Evolutionary conservation across 2,113 vertebrate species (phyloP).

Genomic region (Leiothrix lutea): DNA sequence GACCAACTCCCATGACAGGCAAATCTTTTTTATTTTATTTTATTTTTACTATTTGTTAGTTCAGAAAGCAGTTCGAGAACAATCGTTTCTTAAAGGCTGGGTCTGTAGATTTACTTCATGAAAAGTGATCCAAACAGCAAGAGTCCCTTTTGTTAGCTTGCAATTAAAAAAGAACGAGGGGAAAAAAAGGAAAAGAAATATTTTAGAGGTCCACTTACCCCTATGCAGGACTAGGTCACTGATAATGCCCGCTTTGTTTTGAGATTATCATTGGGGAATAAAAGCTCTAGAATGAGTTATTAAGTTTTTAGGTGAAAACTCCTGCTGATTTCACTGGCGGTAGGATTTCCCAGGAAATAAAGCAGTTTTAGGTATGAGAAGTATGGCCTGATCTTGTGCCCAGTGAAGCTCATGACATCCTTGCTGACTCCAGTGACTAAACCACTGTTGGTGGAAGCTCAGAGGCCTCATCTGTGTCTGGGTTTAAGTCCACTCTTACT

Average conservation of each 20-base stretch:
- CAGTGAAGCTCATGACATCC: neutral
- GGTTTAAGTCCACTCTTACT: neutral
- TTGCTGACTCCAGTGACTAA: neutral
- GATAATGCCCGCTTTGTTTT: neutral
- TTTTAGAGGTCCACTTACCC: neutral
- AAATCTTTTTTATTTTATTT: conserved; percentile 77
- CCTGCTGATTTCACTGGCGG: neutral
- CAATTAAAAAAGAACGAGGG: neutral
- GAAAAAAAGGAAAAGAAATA: neutral
- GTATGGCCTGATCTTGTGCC: neutral
- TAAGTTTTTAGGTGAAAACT: conserved; percentile 9
- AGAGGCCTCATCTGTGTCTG: neutral
- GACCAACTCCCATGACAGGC: conserved; percentile 76
- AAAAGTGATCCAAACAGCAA: conserved; percentile 37
- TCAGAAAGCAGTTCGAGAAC: conserved; percentile 27
- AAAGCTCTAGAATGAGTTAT: neutral
- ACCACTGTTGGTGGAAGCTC: neutral
- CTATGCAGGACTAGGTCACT: neutral
- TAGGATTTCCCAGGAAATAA: neutral
- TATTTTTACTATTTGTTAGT: conserved; percentile 59
- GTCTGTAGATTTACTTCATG: conserved; percentile 44
- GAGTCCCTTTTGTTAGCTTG: neutral
- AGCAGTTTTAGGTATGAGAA: neutral
- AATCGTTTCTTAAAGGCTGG: neutral
- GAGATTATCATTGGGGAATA: neutral